These are phyloP conservation scores for Talpa occidentalis DNA, from an alignment of 2,113 vertebrate genomes.

Conservation along the genomic window DNA sequence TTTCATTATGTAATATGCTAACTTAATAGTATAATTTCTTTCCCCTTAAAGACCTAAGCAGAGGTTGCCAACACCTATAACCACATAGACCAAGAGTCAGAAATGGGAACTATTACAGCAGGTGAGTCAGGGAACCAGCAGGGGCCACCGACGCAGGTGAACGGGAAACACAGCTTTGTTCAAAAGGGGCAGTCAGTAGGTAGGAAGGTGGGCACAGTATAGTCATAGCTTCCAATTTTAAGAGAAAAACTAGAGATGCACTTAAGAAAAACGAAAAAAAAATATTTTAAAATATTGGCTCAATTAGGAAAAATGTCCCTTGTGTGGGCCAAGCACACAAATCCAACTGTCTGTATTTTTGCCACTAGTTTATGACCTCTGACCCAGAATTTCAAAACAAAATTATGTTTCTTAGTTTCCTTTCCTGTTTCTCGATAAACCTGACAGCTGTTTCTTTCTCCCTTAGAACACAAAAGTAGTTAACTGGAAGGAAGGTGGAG, in stretches of 20 bases:
- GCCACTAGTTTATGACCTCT: not conserved
- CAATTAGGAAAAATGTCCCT: not conserved
- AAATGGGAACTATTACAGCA: not conserved
- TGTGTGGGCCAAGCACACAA: not conserved
- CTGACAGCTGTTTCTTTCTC: not conserved
- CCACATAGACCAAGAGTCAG: not conserved
- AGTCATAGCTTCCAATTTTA: not conserved
- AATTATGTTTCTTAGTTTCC: constrained; percentile 30
- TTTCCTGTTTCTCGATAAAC: constrained; percentile 13
- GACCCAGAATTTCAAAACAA: constrained; percentile 7
- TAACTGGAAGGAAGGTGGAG: not conserved
- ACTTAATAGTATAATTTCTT: not conserved
- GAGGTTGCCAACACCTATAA: not conserved
- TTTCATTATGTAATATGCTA: not conserved
- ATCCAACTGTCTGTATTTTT: not conserved
- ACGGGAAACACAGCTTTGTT: not conserved
- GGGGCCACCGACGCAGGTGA: not conserved
- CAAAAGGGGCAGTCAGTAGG: not conserved
- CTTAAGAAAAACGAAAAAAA: not conserved
- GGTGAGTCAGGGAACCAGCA: not conserved
- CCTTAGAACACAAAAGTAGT: not conserved
- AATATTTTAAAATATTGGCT: constrained; percentile 24
- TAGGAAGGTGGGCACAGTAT: not conserved
- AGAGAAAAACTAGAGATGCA: not conserved
- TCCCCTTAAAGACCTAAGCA: not conserved